These are phyloP conservation scores for Gavia stellata DNA, from an alignment of 2,113 vertebrate species.

Conservation along the genomic window DNA sequence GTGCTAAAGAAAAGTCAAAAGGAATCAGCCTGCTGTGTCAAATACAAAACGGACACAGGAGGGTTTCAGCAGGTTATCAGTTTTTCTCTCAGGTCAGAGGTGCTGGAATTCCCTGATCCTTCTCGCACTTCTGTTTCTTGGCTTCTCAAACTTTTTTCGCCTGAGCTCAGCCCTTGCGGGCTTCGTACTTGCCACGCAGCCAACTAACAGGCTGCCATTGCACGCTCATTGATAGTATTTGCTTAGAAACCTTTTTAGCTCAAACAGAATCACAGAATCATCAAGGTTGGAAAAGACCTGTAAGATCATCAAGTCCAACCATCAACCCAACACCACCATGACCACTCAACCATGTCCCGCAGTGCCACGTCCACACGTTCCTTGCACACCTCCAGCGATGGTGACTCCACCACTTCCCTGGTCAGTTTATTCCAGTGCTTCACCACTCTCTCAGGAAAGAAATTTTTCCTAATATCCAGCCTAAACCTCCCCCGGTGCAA, in stretches of 20 bases:
- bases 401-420: too few relatives aligned
- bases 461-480: too few relatives aligned
- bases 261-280: too few relatives aligned
- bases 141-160: neutral
- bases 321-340: too few relatives aligned
- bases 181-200: neutral
- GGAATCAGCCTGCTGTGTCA: neutral
- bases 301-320: too few relatives aligned
- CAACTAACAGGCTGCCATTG: neutral
- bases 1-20: neutral
- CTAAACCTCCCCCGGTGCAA: too few relatives aligned
- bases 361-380: too few relatives aligned
- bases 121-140: neutral
- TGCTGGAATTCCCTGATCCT: neutral
- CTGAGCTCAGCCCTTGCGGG: neutral
- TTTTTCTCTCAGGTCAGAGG: neutral
- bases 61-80: neutral
- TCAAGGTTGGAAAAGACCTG: too few relatives aligned
- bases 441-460: too few relatives aligned
- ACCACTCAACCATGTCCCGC: too few relatives aligned
- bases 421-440: too few relatives aligned
- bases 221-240: rapidly evolving
- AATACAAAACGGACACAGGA: neutral
- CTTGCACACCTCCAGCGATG: too few relatives aligned
- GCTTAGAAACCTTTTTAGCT: neutral